Evolutionary conservation across 2,113 vertebrate genomes (phyloP).

Genomic region (Aldabrachelys gigantea): DNA sequence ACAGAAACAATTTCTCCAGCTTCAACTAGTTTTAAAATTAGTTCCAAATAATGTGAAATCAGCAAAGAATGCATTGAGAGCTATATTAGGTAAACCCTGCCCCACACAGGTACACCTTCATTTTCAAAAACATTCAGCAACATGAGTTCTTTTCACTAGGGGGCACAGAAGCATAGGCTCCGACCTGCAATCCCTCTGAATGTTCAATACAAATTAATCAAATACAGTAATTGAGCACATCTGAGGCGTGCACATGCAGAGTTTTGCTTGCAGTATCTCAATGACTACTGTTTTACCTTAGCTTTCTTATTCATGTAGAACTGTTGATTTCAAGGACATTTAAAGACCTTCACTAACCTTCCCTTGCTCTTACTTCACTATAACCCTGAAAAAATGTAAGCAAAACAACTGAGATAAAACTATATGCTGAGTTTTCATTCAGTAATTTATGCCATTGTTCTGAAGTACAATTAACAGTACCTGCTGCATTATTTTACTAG

Average conservation of each 20-base stretch:
- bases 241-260: background rate
- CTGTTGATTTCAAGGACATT: background rate
- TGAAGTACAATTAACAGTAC: background rate
- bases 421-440: background rate
- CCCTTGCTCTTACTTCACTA: background rate
- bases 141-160: background rate
- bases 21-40: background rate
- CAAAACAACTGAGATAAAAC: background rate
- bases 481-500: background rate
- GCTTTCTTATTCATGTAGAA: background rate
- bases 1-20: background rate
- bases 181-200: background rate
- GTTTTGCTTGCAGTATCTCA: background rate
- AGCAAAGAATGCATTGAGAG: background rate
- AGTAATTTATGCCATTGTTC: background rate
- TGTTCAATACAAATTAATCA: background rate
- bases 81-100: constrained; percentile 9
- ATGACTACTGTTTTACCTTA: background rate
- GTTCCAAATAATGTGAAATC: background rate
- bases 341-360: background rate
- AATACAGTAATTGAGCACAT: background rate
- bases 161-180: background rate
- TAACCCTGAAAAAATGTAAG: background rate
- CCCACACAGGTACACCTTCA: background rate
- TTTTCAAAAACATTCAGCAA: constrained; percentile 8